Evolutionary conservation across 2,888 invertebrate species (phyloP).

Genomic region (Erebia ligea): DNA sequence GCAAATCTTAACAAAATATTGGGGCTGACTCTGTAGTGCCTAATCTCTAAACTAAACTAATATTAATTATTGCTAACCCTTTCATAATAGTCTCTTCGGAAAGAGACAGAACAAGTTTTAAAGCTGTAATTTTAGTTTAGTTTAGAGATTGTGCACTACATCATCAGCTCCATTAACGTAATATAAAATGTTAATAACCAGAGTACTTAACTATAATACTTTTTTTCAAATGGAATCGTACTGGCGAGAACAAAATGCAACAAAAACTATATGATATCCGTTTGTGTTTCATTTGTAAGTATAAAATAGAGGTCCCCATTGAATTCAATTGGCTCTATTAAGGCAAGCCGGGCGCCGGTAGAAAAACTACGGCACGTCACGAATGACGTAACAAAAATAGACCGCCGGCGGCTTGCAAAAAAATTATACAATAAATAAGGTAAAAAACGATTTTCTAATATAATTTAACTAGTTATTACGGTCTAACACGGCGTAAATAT

Average conservation of each 20-base stretch:
- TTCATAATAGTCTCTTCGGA: too few relatives aligned
- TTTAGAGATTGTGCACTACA: too few relatives aligned
- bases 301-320: constrained; percentile 14
- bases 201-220: neutral
- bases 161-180: too few relatives aligned
- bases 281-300: constrained; percentile 3
- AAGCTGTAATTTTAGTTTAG: too few relatives aligned
- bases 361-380: constrained; percentile 54
- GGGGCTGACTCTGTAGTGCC: too few relatives aligned
- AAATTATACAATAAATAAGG: constrained; percentile 18
- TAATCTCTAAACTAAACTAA: too few relatives aligned
- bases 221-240: neutral
- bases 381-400: constrained; percentile 65
- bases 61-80: too few relatives aligned
- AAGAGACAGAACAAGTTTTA: too few relatives aligned
- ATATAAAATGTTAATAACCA: neutral
- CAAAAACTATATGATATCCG: constrained; percentile 7
- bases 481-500: constrained; percentile 6
- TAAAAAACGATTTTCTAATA: constrained; percentile 22
- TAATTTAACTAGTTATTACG: constrained; percentile 12
- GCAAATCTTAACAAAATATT: too few relatives aligned
- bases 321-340: constrained; percentile 56
- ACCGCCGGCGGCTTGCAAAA: constrained; percentile 29
- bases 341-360: constrained; percentile 50
- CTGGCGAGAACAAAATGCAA: neutral